These are phyloP conservation scores for Leucoptera coffeella DNA, from an alignment of 2,888 invertebrate species.

Conservation along the genomic window DNA sequence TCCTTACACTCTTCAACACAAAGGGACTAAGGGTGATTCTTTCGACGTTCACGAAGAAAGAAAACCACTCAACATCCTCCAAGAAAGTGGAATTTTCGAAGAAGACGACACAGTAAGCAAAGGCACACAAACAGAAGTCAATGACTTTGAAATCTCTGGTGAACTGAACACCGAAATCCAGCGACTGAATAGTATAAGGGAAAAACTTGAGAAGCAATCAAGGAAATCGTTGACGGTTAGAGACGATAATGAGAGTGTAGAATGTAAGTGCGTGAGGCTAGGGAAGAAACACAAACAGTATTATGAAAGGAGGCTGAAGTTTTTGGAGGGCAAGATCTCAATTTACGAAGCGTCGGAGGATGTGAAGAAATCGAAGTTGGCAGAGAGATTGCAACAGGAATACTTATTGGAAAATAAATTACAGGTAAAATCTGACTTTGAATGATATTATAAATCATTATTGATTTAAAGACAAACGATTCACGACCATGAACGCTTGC, in stretches of 20 bases:
- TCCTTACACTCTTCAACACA: constrained; percentile 46
- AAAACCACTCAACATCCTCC: constrained; percentile 53
- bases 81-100: constrained; percentile 71
- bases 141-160: constrained; percentile 46
- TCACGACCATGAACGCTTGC: too few species aligned
- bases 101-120: constrained; percentile 44
- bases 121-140: constrained; percentile 53
- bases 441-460: constrained; percentile 3
- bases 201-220: constrained; percentile 55
- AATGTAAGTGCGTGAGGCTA: constrained; percentile 44
- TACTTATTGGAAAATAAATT: constrained; percentile 43
- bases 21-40: constrained; percentile 41
- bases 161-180: constrained; percentile 57
- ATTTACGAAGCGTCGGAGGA: constrained; percentile 63
- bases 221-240: constrained; percentile 35
- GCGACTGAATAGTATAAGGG: constrained; percentile 58
- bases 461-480: constrained; percentile 4
- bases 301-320: constrained; percentile 60
- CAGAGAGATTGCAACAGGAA: constrained; percentile 59
- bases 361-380: constrained; percentile 53
- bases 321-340: constrained; percentile 58
- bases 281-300: constrained; percentile 57
- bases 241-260: constrained; percentile 33
- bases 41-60: constrained; percentile 38
- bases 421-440: constrained; percentile 38